Evolutionary conservation across 1,140 invertebrate genomes (phyloP).

Genomic region (Lepeophtheirus salmonis): DNA sequence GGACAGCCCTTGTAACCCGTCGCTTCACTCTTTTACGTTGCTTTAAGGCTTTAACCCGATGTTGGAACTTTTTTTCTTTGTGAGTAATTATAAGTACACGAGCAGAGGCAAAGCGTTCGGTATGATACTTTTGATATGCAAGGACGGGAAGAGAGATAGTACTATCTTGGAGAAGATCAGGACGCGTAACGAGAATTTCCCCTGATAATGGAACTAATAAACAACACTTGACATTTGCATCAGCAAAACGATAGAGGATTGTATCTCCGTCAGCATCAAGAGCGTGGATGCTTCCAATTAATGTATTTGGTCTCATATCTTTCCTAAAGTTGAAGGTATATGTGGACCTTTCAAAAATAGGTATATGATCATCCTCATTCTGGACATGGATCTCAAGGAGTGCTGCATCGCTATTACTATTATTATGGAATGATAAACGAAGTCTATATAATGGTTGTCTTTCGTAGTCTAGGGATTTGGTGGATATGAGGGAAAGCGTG

Average conservation of each 20-base stretch:
- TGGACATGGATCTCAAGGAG: conserved; percentile 45
- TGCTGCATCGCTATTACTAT: conserved; percentile 42
- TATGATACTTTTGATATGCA: background rate
- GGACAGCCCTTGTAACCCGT: conserved; percentile 60
- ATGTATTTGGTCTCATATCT: conserved; percentile 27
- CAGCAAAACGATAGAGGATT: conserved; percentile 56
- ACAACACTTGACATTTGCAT: conserved; percentile 50
- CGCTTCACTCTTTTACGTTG: conserved; percentile 45
- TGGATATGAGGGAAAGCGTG: background rate
- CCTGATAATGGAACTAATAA: conserved; percentile 80
- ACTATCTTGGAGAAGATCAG: background rate
- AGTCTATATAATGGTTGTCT: background rate
- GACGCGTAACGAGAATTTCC: conserved; percentile 47
- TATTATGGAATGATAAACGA: conserved; percentile 16
- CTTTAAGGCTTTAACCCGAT: background rate
- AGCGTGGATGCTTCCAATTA: conserved; percentile 57
- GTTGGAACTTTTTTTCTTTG: background rate
- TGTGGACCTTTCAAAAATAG: conserved; percentile 41
- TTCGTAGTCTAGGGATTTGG: background rate
- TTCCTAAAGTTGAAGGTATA: background rate
- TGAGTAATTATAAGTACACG: conserved; percentile 23
- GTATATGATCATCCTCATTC: conserved; percentile 78
- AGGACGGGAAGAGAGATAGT: background rate
- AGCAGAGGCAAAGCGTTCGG: conserved; percentile 32
- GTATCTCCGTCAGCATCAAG: conserved; percentile 67